Base-by-base conservation (phyloP, 2,888 invertebrate species). In the Cantharis lateralis region DNA sequence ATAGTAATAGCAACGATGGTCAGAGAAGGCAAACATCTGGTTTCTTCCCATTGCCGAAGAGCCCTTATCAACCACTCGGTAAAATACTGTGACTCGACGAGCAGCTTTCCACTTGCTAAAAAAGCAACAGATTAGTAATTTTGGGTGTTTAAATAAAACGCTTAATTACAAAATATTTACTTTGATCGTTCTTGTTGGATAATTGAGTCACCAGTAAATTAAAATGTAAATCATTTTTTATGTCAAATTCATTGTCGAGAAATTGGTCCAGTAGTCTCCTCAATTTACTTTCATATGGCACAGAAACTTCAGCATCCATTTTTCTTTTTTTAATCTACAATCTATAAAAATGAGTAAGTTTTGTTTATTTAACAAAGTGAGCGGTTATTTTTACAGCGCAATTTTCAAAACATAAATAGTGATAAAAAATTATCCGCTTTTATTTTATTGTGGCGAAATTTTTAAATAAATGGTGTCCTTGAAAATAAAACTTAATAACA, bases 121-220 rank as follows among this genome's bases (percentile, higher is more conserved):
- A 48, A 48, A n/a, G 9, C 7, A 13, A 20, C 16, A 32, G 10
- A 24, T 61, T 26, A 9, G n/a, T 26, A 28, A 64, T 15, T 16
- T 7, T 16, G 18, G 64, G 32, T 63, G 15, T 20, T 64, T 48
- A 7, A 32, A 48, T n/a, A n/a, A 61, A 15, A 74, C n/a, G 16
- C 24, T 62, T 26, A 62, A 68, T 20, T 63, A 63, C 32, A 68
- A 64, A 64, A 16, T n/a, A 24, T 11, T 63, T 66, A 66, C 91
- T 90, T 85, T 88, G 86, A 85, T 90, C 89, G 81, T 89, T 87
- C 82, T 89, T 88, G 71, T 90, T 90, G 16, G 89, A 87, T 80
- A 93, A 85, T 87, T 93, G 92, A 73, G 91, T 90, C 79, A 93
- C 88, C 68, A 93, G 88, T 81, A 91, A 90, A 84, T 93, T 93